Evolutionary conservation across 2,113 vertebrate species (phyloP).

Genomic region (Halichoeres trimaculatus): DNA sequence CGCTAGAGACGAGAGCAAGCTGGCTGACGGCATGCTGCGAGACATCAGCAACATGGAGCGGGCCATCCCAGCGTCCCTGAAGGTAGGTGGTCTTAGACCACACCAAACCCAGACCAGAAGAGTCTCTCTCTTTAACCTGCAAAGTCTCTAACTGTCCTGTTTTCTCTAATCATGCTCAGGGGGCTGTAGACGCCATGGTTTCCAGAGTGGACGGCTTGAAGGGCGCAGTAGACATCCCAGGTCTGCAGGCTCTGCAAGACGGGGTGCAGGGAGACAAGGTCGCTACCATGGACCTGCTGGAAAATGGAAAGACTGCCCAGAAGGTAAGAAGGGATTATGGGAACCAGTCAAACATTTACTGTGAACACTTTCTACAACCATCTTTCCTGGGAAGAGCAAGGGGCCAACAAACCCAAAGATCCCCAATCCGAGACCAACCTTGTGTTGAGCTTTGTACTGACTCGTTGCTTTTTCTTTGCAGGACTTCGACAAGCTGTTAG

Average conservation of each 20-base stretch:
- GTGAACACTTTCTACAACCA: too few species aligned
- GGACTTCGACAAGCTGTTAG: constrained; percentile 82
- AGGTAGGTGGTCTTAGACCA: constrained; percentile 52
- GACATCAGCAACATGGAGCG: constrained; percentile 63
- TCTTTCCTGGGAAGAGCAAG: too few species aligned
- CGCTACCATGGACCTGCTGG: constrained; percentile 51
- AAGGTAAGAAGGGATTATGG: constrained; percentile 76
- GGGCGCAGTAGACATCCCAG: constrained; percentile 28
- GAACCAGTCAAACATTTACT: too few species aligned
- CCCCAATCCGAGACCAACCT: too few species aligned
- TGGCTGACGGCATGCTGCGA: constrained; percentile 56
- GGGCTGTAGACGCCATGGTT: constrained; percentile 44
- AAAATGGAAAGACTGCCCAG: constrained; percentile 49
- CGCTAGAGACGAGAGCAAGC: constrained; percentile 69
- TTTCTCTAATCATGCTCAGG: constrained; percentile 47
- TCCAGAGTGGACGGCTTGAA: constrained; percentile 52
- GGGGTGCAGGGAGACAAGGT: constrained; percentile 19
- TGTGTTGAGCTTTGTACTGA: background rate
- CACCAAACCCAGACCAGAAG: background rate
- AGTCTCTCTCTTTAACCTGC: background rate
- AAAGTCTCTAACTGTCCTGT: background rate
- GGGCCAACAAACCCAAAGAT: too few species aligned
- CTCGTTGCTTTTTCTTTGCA: constrained; percentile 58
- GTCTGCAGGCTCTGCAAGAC: constrained; percentile 40
- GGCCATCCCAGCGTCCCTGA: constrained; percentile 56